Conservation (phyloP, 2,797 vertebrate species). For the Anas georgica region DNA sequence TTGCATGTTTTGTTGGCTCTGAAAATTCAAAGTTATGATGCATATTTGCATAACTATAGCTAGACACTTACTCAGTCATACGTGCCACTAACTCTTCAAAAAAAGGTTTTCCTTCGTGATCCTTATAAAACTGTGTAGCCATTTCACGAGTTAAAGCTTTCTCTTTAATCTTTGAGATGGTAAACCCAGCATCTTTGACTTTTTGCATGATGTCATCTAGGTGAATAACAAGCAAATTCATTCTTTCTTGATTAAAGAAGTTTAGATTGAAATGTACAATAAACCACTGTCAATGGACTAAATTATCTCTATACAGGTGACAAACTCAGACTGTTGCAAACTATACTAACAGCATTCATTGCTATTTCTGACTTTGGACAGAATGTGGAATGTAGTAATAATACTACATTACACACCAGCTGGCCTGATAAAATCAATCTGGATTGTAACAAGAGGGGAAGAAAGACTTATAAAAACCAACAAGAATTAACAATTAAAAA, state of each 20-base stretch:
- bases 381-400: neutral
- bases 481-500: neutral
- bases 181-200: conserved; percentile 81
- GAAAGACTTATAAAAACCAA: neutral
- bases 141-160: conserved; percentile 77
- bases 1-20: neutral
- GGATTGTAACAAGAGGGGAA: neutral
- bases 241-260: neutral
- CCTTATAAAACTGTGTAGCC: conserved; percentile 85
- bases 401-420: neutral
- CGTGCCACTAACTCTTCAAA: conserved; percentile 83
- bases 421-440: neutral
- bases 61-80: conserved; percentile 85
- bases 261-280: neutral
- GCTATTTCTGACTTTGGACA: neutral
- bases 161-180: conserved; percentile 82
- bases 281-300: neutral
- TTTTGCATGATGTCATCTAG: conserved; percentile 84
- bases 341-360: neutral
- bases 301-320: neutral
- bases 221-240: neutral
- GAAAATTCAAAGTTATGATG: neutral
- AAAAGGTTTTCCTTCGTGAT: conserved; percentile 83
- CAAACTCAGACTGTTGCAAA: neutral
- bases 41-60: neutral